Evolutionary conservation across 2,113 vertebrate genomes (phyloP).

Genomic region (Apus apus): DNA sequence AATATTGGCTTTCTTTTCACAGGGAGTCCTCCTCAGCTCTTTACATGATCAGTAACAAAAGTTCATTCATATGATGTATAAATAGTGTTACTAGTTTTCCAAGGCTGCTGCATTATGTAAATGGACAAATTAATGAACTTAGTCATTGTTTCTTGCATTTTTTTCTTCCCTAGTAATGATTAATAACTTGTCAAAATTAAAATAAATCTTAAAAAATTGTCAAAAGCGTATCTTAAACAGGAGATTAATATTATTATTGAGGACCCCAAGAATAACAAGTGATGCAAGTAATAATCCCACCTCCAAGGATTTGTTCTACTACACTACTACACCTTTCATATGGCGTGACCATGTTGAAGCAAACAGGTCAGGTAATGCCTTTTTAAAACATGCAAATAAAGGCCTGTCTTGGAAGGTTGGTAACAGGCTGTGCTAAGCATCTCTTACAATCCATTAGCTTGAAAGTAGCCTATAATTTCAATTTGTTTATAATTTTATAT

Average conservation of each 20-base stretch:
- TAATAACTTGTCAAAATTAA: constrained; percentile 28
- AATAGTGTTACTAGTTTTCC: background rate
- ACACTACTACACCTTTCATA: background rate
- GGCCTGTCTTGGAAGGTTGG: background rate
- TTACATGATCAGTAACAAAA: constrained; percentile 1
- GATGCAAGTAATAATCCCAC: background rate
- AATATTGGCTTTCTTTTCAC: background rate
- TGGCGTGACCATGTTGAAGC: background rate
- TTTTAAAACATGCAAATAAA: background rate
- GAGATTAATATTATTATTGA: constrained; percentile 1
- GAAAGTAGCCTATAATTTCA: background rate
- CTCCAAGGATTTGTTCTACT: background rate
- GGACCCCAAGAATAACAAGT: background rate
- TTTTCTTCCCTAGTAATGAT: background rate
- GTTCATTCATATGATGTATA: background rate
- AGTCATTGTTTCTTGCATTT: background rate
- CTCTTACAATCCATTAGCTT: background rate
- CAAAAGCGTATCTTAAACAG: constrained; percentile 3
- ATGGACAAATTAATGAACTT: background rate
- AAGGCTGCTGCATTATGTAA: background rate
- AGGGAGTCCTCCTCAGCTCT: background rate
- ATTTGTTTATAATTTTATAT: background rate
- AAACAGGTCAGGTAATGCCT: background rate
- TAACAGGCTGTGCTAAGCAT: background rate
- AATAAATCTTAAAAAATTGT: background rate